Conservation (phyloP, 2,113 vertebrate genomes). For the Dipodomys merriami region DNA sequence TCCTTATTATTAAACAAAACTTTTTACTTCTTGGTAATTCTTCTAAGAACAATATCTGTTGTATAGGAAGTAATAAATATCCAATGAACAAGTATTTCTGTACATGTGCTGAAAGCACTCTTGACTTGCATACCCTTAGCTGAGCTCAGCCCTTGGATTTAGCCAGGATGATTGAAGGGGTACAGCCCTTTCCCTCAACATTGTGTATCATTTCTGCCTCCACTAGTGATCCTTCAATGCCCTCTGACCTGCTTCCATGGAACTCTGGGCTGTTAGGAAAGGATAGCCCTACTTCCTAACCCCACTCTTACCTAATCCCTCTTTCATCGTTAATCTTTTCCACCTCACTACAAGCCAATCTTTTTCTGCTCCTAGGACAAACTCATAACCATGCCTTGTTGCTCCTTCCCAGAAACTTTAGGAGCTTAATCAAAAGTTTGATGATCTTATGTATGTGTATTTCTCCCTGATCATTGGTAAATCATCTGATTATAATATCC, state of each 20-base stretch:
- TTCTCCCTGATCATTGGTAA: rapidly evolving
- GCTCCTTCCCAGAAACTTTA: background rate
- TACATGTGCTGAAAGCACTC: background rate
- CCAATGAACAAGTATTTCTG: background rate
- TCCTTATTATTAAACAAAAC: background rate
- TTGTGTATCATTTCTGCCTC: background rate
- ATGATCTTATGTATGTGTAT: background rate
- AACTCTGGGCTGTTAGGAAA: background rate
- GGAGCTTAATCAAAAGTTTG: background rate
- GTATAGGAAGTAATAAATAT: background rate
- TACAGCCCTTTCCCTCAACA: background rate
- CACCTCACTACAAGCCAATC: too few relatives aligned
- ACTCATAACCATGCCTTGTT: too few relatives aligned
- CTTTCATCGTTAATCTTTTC: too few relatives aligned
- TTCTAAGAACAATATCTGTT: background rate
- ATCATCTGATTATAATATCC: background rate
- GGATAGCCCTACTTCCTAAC: too few relatives aligned
- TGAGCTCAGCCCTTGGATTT: background rate
- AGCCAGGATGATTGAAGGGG: background rate
- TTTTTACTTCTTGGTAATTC: background rate
- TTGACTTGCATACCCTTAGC: background rate
- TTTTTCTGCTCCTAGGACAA: too few relatives aligned
- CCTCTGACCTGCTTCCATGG: background rate
- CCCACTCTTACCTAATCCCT: too few relatives aligned
- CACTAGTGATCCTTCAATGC: background rate